Percentiles rank a stretch among this genome's conserved stretches.
Conservation (phyloP, 1,140 invertebrate genomes). For the Drosophila eugracilis region DNA sequence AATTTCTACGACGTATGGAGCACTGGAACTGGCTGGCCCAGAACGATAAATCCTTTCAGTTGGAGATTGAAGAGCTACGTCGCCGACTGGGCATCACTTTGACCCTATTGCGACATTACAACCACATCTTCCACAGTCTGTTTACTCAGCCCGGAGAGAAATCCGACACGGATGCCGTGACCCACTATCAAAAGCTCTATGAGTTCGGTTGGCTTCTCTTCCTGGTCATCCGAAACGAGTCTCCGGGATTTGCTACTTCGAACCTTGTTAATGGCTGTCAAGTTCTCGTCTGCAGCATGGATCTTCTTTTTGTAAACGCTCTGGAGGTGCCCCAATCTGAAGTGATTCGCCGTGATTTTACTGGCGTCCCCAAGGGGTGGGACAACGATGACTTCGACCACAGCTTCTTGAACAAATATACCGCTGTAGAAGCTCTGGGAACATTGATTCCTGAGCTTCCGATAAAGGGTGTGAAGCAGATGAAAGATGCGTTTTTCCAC, state of each 20-base stretch:
- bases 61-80: slow-evolving; percentile 94
- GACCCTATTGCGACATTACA: slow-evolving; percentile 96
- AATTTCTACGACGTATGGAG: slow-evolving; percentile 98
- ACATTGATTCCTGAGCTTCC: slow-evolving; percentile 91
- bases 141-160: slow-evolving; percentile 87
- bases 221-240: slow-evolving; percentile 94
- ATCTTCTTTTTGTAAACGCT: slow-evolving; percentile 95
- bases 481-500: slow-evolving; percentile 95
- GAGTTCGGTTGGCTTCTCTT: slow-evolving; percentile 98
- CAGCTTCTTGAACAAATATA: slow-evolving; percentile 88
- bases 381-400: slow-evolving; percentile 87
- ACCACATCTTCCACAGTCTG: slow-evolving; percentile 93
- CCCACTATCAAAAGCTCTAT: slow-evolving; percentile 87
- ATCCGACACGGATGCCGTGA: slow-evolving; percentile 12
- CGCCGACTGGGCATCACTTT: slow-evolving; percentile 97
- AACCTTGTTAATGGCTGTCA: slow-evolving; percentile 98
- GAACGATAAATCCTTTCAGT: slow-evolving; percentile 92
- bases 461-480: slow-evolving; percentile 92
- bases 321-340: slow-evolving; percentile 90
- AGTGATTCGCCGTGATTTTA: slow-evolving; percentile 93
- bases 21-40: slow-evolving; percentile 98
- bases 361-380: slow-evolving; percentile 91
- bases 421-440: slow-evolving; percentile 93
- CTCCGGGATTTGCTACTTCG: slow-evolving; percentile 90
- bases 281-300: slow-evolving; percentile 94